Evolutionary conservation across 1,140 invertebrate genomes (phyloP), one percentile per base, ranked within the genome.

Genomic region (Drosophila serrata): DNA sequence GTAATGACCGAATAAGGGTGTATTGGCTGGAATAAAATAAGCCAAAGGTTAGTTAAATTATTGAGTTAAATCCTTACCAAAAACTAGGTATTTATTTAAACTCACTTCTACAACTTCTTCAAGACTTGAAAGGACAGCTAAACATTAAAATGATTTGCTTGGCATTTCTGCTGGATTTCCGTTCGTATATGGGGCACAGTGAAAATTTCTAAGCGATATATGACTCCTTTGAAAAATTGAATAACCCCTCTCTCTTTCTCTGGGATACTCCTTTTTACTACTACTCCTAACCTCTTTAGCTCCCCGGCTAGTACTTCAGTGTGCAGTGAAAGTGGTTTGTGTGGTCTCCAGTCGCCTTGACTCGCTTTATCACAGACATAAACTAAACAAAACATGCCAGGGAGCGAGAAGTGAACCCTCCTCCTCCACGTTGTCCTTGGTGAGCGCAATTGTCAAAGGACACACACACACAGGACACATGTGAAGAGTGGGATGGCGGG

Each of bases 361-460:
- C 74, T 74, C 70, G 70, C 70, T 74, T 74, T 74, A 74, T 74
- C 70, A 56, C 72, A 75, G 74, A 78, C 74, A 78, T 77, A 61
- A 78, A 78, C 64, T 69, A 69, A 78, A 62, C 56, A 78, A 69
- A 77, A 69, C 75, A 78, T 57, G 63, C 61, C 74, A 51, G 57
- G 65, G 42, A 43, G 19, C 15, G 15, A 9, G n/a, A 35, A 29
- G 62, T 27, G 69, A 49, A 74, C 17, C 43, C 33, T 19, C 40
- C 39, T 24, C 43, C 33, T 19, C 40, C 39, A 19, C 37, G 37
- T 35, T 74, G 75, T 87, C 60, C 82, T 79, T 84, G 81, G 61
- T 49, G 33, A 64, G 56, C 53, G 65, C 82, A 79, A 87, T 86
- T 87, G 79, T 82, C 79, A 82, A 79, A 82, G 84, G 70, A 87